Conservation (phyloP, 2,797 vertebrate species). For the Diceros bicornis region DNA sequence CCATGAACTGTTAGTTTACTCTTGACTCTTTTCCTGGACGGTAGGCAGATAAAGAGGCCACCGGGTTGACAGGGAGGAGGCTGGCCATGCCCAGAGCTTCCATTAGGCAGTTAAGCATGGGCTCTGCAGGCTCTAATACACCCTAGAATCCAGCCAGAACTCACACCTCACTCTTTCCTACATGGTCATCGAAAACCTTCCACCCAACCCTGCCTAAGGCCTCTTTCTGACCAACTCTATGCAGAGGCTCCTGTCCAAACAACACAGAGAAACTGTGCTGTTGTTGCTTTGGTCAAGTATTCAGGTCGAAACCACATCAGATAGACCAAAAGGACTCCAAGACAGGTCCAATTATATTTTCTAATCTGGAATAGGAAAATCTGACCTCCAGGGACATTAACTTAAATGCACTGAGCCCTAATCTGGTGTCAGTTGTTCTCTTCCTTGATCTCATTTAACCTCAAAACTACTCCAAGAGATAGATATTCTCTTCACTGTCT, state of each 20-base stretch:
- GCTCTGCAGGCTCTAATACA: conserved; percentile 82
- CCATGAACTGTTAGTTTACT: conserved; percentile 86
- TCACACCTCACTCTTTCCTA: conserved; percentile 87
- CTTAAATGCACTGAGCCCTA: rapidly evolving
- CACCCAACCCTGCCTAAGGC: conserved; percentile 72
- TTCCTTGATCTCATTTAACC: not conserved
- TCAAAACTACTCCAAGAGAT: not conserved
- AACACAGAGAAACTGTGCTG: conserved; percentile 74
- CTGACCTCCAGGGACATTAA: too few relatives aligned
- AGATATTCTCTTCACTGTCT: not conserved
- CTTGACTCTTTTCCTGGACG: conserved; percentile 87
- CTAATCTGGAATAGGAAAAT: not conserved
- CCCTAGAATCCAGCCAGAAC: conserved; percentile 84
- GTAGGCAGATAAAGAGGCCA: conserved; percentile 87
- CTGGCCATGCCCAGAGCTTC: conserved; percentile 84
- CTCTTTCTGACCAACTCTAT: conserved; percentile 50
- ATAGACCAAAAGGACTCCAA: not conserved
- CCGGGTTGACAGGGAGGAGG: conserved; percentile 84
- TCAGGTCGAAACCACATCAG: conserved; percentile 53
- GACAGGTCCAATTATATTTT: not conserved
- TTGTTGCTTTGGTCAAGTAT: conserved; percentile 41
- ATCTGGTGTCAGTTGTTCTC: not conserved
- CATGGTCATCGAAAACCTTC: conserved; percentile 80
- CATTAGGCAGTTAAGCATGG: conserved; percentile 87
- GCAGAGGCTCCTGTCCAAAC: conserved; percentile 81